Conservation (phyloP, 2,888 invertebrate species). For the Lasioglossum malachurum region DNA sequence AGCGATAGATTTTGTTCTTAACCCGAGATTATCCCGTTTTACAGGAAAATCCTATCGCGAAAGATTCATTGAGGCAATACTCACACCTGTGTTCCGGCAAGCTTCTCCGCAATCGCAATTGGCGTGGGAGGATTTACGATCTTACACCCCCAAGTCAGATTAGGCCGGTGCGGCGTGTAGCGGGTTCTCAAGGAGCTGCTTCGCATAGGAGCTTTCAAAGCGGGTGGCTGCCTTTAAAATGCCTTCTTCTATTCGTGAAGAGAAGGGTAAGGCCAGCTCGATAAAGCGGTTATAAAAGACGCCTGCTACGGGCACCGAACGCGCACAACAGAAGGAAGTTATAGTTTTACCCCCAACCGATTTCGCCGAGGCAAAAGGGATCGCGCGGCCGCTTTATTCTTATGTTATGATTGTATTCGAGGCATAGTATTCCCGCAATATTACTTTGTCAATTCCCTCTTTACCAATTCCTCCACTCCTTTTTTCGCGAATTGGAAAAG, state of each 20-base stretch:
- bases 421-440: neutral
- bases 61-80: constrained; percentile 72
- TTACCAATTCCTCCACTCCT: neutral
- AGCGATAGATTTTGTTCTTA: constrained; percentile 62
- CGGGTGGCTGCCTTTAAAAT: constrained; percentile 62
- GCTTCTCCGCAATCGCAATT: constrained; percentile 65
- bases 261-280: constrained; percentile 31
- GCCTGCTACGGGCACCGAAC: constrained; percentile 33
- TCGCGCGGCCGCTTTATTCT: constrained; percentile 16
- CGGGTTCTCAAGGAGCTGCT: constrained; percentile 52
- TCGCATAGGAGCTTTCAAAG: constrained; percentile 63
- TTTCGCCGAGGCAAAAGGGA: constrained; percentile 10
- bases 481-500: constrained; percentile 5
- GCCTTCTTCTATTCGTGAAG: constrained; percentile 31
- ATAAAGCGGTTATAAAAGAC: constrained; percentile 49
- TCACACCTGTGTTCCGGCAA: constrained; percentile 68
- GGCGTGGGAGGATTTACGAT: constrained; percentile 73
- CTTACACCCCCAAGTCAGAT: constrained; percentile 68
- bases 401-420: neutral
- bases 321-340: constrained; percentile 54
- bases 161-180: constrained; percentile 62
- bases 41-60: constrained; percentile 67
- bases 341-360: constrained; percentile 61
- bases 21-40: constrained; percentile 62
- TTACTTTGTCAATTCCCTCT: constrained; percentile 2